Base-by-base conservation (phyloP, 2,888 invertebrate genomes). In the Protonemura montana region DNA sequence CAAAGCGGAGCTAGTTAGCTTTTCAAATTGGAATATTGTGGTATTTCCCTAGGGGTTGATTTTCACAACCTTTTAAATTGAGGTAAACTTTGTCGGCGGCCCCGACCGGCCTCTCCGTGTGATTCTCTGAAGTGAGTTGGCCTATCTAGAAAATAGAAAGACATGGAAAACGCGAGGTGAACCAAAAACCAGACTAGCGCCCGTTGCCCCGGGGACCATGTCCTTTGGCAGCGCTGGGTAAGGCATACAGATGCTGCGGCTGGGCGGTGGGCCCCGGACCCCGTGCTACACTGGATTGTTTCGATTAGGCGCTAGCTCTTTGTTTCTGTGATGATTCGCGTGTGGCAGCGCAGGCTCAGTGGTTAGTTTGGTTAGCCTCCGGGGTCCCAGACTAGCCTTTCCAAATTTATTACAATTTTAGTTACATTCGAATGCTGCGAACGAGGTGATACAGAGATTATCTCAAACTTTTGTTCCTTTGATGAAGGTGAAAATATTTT, bases 11-110 rank as follows among this genome's bases (percentile, higher is more conserved):
- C 78, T 78, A 78, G 78, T 78, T 78, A 78, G n/a, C 78, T 78
- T 78, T 78, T 78, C 78, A 78, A 78, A 78, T 78, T 78, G 78
- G 7, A 78, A 78, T 78, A 78, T 78, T 27, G n/a, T 6, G 78
- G 27, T 78, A 78, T 78, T 28, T 78, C 78, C 78, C 78, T 78
- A 27, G 28, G 78, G 78, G 78, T 27, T 78, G 78, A 28, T 27
- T 78, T 78, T 78, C 78, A 78, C 78, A 78, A 78, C 78, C 78
- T 78, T 78, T 28, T 78, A 78, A 78, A 78, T 78, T 78, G 78
- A 78, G 78, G 78, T 78, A 78, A 78, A 78, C n/a, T 26, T 78
- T 78, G 59, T 3, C 21, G 59, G 59, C 59, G 59, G 13, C 1
- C 16, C 16, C 6, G 6, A 1, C 59, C 16, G 59, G 13, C 3